Evolutionary conservation across 1,140 invertebrate genomes (phyloP).

Genomic region (Eupristina koningsbergeri): DNA sequence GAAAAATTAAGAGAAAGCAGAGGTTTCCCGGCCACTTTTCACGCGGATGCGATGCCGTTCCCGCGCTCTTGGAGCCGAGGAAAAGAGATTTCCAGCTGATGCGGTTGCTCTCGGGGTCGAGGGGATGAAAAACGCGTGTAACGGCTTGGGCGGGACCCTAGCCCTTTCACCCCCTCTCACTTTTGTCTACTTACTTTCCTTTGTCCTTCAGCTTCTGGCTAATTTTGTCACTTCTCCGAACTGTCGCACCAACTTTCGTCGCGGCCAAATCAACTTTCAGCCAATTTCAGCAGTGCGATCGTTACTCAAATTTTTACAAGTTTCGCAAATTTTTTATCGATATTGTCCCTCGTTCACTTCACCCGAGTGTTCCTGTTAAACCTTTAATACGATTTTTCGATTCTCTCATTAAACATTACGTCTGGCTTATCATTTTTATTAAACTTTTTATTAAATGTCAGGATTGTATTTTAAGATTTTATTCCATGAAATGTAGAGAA

Average conservation of each 20-base stretch:
- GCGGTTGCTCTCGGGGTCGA: background rate
- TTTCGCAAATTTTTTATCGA: too few species aligned
- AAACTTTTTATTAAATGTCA: too few species aligned
- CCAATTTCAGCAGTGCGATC: background rate
- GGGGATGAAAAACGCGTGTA: conserved; percentile 35
- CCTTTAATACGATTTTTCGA: too few species aligned
- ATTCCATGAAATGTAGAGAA: too few species aligned
- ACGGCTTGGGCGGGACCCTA: conserved; percentile 25
- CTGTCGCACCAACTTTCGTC: background rate
- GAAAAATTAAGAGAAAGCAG: conserved; percentile 56
- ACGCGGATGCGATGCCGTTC: conserved; percentile 20
- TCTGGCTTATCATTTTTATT: too few species aligned
- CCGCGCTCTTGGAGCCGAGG: background rate
- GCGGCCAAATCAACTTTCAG: background rate
- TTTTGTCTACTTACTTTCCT: conserved; percentile 1
- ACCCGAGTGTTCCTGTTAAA: too few species aligned
- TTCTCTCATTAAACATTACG: too few species aligned
- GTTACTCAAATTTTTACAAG: too few species aligned
- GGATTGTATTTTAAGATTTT: too few species aligned
- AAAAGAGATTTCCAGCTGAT: conserved; percentile 27
- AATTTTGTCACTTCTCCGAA: conserved; percentile 41
- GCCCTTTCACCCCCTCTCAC: background rate
- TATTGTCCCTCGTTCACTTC: too few species aligned
- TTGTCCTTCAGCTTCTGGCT: conserved; percentile 38
- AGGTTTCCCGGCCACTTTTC: conserved; percentile 52